A percentile compares a stretch with the other conserved stretches of the same genome.
Evolutionary conservation across 2,113 vertebrate species (phyloP).

Genomic region (Istiophorus platypterus): DNA sequence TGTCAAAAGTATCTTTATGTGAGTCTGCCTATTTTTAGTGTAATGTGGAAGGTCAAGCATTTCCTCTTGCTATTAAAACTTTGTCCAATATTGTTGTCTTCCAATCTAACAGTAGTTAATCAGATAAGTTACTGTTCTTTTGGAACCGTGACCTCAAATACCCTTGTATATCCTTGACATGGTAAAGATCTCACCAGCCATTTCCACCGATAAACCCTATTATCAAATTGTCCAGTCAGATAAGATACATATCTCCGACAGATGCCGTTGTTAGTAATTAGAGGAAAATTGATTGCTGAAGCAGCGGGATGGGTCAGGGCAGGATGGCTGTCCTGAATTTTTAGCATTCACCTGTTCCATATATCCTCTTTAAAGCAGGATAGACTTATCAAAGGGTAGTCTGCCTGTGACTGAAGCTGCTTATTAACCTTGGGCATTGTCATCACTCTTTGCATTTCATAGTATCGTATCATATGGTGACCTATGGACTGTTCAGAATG

Average conservation of each 20-base stretch:
- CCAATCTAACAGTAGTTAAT: conserved; percentile 37
- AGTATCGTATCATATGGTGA: not conserved
- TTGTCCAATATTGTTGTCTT: conserved; percentile 13
- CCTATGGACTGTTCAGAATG: not conserved
- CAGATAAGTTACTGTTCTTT: conserved; percentile 60
- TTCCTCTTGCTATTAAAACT: not conserved
- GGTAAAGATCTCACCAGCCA: conserved; percentile 70
- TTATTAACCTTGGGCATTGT: conserved; percentile 33
- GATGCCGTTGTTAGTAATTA: conserved; percentile 77
- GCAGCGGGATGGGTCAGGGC: conserved; percentile 47
- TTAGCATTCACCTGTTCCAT: conserved; percentile 64
- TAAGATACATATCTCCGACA: conserved; percentile 80
- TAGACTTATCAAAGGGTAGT: conserved; percentile 35
- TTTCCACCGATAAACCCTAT: conserved; percentile 77
- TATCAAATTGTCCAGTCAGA: conserved; percentile 74
- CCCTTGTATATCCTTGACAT: conserved; percentile 77
- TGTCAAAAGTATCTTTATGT: not conserved
- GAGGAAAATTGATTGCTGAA: conserved; percentile 73
- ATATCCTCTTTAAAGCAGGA: conserved; percentile 1
- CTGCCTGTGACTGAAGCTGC: conserved; percentile 18
- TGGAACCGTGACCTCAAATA: conserved; percentile 60
- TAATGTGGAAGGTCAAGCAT: not conserved
- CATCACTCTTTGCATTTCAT: conserved; percentile 17
- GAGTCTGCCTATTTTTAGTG: not conserved
- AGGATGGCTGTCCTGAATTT: conserved; percentile 42